phyloP scores from a whole-genome alignment of 2,888 invertebrate genomes.

The Deilephila elpenor region DNA sequence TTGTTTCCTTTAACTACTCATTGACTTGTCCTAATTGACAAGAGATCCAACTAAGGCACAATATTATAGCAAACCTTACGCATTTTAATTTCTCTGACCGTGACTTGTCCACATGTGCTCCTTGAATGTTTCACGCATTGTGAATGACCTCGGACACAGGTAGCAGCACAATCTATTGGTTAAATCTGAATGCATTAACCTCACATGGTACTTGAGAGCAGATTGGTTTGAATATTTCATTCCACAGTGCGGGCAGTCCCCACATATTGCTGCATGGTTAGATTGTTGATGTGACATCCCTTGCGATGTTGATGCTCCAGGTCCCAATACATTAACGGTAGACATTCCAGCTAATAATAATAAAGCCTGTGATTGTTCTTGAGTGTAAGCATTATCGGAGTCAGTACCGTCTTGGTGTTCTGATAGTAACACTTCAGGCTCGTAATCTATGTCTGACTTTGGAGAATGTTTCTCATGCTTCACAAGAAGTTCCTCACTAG shows the following conservation, averaged over 20 bases:
- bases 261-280: constrained; percentile 83
- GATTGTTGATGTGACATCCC: constrained; percentile 71
- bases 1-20: constrained; percentile 36
- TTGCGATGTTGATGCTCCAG: constrained; percentile 75
- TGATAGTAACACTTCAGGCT: constrained; percentile 78
- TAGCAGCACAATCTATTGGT: constrained; percentile 88
- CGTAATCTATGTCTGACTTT: constrained; percentile 77
- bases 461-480: constrained; percentile 79
- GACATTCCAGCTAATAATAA: constrained; percentile 75
- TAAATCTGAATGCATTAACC: constrained; percentile 88
- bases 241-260: constrained; percentile 88
- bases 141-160: constrained; percentile 88
- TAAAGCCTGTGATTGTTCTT: constrained; percentile 74
- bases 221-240: constrained; percentile 89
- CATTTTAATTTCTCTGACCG: constrained; percentile 84
- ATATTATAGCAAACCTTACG: constrained; percentile 34
- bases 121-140: constrained; percentile 87
- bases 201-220: constrained; percentile 88
- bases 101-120: constrained; percentile 89
- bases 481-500: constrained; percentile 64
- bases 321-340: constrained; percentile 58
- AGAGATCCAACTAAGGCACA: constrained; percentile 67
- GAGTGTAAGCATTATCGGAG: constrained; percentile 64
- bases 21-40: constrained; percentile 49
- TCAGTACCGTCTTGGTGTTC: constrained; percentile 76